Conservation (phyloP, 1,140 invertebrate genomes). For the Heliconius congener region DNA sequence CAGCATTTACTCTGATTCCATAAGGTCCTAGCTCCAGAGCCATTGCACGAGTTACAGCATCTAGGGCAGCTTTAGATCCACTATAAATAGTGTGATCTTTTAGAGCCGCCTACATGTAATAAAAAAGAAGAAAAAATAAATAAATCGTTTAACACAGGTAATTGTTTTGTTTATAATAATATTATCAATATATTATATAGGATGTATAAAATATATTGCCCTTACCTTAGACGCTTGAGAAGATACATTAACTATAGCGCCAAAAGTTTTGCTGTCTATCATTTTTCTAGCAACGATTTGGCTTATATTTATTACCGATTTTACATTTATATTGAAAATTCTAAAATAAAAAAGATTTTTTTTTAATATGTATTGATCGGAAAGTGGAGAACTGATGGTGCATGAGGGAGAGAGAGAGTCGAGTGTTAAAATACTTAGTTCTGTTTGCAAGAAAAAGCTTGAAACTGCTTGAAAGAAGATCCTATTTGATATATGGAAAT, state of each 20-base stretch:
- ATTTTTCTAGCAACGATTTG: constrained; percentile 89
- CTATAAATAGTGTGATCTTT: constrained; percentile 90
- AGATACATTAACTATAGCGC: constrained; percentile 94
- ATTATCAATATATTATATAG: background rate
- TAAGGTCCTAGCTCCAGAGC: constrained; percentile 93
- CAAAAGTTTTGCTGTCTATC: constrained; percentile 85
- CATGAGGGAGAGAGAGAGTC: too few species aligned
- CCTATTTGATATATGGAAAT: too few species aligned
- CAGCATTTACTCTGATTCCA: constrained; percentile 92
- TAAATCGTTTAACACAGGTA: background rate
- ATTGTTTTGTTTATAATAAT: background rate
- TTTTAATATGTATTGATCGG: too few species aligned
- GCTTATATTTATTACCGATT: constrained; percentile 91
- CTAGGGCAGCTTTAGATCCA: constrained; percentile 85
- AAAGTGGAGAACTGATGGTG: too few species aligned
- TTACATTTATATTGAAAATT: constrained; percentile 90
- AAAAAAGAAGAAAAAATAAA: too few species aligned
- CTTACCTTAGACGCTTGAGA: constrained; percentile 86
- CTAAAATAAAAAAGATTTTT: constrained; percentile 65
- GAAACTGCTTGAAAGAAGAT: too few species aligned
- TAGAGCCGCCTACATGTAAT: constrained; percentile 81
- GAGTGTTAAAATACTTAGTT: too few species aligned
- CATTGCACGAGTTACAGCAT: constrained; percentile 87
- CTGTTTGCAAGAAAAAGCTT: too few species aligned
- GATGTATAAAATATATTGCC: background rate